phyloP scores from a whole-genome alignment of 35 echinoderm and acorn worm species.

The Ptychodera flava region DNA sequence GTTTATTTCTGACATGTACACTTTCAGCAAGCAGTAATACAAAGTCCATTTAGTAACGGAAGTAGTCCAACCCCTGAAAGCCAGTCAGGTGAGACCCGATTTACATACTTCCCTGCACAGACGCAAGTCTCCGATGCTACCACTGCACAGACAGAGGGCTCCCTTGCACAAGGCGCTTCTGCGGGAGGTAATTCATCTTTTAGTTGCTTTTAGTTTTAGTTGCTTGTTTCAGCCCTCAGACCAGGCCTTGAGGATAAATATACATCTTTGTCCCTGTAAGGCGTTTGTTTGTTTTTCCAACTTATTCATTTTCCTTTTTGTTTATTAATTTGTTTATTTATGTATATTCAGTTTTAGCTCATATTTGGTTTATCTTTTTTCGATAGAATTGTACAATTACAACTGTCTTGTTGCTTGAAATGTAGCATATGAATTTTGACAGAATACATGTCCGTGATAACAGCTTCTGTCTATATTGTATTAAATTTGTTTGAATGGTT shows the following conservation, averaged over 20 bases:
- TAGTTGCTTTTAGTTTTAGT: not conserved
- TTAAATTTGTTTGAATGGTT: too few species aligned
- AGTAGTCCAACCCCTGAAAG: slow-evolving; percentile 60
- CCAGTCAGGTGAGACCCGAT: slow-evolving; percentile 83
- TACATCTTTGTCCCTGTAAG: too few species aligned
- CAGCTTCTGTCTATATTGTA: too few species aligned
- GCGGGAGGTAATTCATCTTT: slow-evolving; percentile 45
- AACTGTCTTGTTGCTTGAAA: not conserved
- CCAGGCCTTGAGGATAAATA: too few species aligned
- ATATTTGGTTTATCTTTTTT: too few species aligned
- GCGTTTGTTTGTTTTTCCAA: not conserved
- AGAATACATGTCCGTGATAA: too few species aligned
- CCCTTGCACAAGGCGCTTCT: slow-evolving; percentile 9
- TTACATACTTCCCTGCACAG: slow-evolving; percentile 89
- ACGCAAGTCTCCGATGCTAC: slow-evolving; percentile 36
- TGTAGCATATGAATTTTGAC: too few species aligned
- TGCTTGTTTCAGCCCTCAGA: too few species aligned
- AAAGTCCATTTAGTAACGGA: slow-evolving; percentile 75
- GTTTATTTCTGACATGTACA: too few species aligned
- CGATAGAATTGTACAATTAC: not conserved
- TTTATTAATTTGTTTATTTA: not conserved
- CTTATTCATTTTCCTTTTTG: not conserved
- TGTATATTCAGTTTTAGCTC: not conserved
- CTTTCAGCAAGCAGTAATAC: slow-evolving; percentile 59
- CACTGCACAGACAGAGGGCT: slow-evolving; percentile 9